phyloP scores from a whole-genome alignment of 2,888 invertebrate species.

The Lysandra coridon region DNA sequence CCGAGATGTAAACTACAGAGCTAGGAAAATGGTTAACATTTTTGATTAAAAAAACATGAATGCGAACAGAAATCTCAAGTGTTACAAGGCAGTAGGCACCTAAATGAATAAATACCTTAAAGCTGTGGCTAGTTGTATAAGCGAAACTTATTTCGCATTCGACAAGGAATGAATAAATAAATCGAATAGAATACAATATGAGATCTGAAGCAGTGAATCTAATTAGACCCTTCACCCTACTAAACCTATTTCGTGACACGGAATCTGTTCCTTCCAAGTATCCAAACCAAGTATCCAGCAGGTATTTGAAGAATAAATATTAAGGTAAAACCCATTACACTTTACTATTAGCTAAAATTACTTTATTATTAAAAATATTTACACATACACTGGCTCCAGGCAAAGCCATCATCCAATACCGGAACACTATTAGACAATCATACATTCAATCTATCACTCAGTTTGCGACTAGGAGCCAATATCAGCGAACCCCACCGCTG shows the following conservation, averaged over 20 bases:
- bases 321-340: too few relatives aligned
- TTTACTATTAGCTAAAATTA: too few relatives aligned
- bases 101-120: not conserved
- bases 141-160: conserved; percentile 28
- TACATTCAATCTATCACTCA: too few relatives aligned
- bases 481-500: too few relatives aligned
- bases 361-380: too few relatives aligned
- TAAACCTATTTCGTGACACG: not conserved
- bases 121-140: conserved; percentile 17
- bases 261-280: not conserved
- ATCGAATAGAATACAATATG: conserved; percentile 30
- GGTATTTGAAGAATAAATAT: too few relatives aligned
- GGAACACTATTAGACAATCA: too few relatives aligned
- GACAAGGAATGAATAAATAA: conserved; percentile 33
- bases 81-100: not conserved
- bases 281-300: not conserved
- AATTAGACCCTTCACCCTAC: conserved; percentile 19
- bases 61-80: not conserved
- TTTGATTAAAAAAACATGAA: not conserved
- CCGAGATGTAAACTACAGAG: too few relatives aligned
- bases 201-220: conserved; percentile 30
- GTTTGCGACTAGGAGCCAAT: too few relatives aligned
- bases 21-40: too few relatives aligned
- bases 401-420: too few relatives aligned
- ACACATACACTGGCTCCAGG: too few relatives aligned